Base-by-base conservation (phyloP, 2,888 invertebrate species). In the Prosopocoilus inquinatus region DNA sequence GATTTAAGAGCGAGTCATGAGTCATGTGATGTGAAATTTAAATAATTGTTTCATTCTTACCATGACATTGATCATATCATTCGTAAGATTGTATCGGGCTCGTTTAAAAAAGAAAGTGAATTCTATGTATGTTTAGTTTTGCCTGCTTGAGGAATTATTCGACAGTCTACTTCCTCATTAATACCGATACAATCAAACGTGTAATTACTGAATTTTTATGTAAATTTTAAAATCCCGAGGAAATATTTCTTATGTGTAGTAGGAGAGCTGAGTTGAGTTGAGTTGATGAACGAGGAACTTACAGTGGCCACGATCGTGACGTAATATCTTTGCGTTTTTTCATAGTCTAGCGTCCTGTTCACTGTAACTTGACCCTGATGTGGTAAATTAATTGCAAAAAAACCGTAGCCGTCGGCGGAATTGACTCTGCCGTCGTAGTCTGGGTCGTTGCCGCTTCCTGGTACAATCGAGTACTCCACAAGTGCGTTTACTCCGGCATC, bases 321-420 rank as follows among this genome's bases (percentile, higher is more conserved):
- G 77, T 90, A 88, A 79, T 92, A 94, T 72, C 89, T 83, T 78
- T 91, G 90, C 50, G 89, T 90, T 74, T 86, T 88, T 78, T 95
- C 94, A 76, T 89, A 95, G 80, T 94, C 94, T 74, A 94, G 79
- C 47, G 87, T 90, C 69, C 89, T 85, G 71, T 90, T 91, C 54
- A 94, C 88, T 13, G 91, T 91, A 64, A 95, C 89, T 74, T 90
- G 88, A 59, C 94, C 94, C 77, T 92, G 92, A 78, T 94, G 93
- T 9, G 94, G 93, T 66, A 90, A 81, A 61, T 90, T 89, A 76
- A 94, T 93, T 59, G 89, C 83, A 78, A 94, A 94, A 72, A 84
- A 88, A 39, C 89, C 88, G 73, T 84, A 91, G 13, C 93, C 94
- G 75, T 94, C 93, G 61, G 85, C 86, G 45, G 84, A 84, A 55